Conservation (phyloP, 2,113 vertebrate genomes). For the Phycodurus eques region DNA sequence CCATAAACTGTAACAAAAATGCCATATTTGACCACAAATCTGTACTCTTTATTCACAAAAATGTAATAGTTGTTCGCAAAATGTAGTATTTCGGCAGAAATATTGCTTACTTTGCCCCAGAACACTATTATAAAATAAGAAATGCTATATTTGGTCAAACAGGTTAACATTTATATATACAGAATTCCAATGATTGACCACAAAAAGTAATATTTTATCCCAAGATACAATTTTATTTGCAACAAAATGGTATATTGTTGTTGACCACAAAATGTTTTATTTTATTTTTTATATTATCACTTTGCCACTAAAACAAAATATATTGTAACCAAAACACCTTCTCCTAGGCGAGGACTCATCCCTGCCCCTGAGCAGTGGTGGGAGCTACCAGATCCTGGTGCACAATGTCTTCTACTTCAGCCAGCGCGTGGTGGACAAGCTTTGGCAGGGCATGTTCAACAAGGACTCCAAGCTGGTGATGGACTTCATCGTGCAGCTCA, state of each 20-base stretch:
- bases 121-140: neutral
- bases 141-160: neutral
- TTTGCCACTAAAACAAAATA: neutral
- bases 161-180: neutral
- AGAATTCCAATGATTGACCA: neutral
- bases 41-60: too few relatives aligned
- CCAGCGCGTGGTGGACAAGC: conserved; percentile 96
- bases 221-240: too few relatives aligned
- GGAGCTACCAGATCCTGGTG: conserved; percentile 94
- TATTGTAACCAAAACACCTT: neutral
- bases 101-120: too few relatives aligned
- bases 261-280: neutral
- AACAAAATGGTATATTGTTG: too few relatives aligned
- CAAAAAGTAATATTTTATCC: too few relatives aligned
- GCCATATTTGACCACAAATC: too few relatives aligned
- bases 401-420: conserved; percentile 99
- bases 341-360: conserved; percentile 91
- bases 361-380: conserved; percentile 89
- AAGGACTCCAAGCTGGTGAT: conserved; percentile 98
- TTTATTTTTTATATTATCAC: too few relatives aligned
- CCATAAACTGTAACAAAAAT: too few relatives aligned
- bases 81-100: too few relatives aligned
- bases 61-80: too few relatives aligned
- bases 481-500: conserved; percentile 97
- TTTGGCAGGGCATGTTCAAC: conserved; percentile 99